phyloP scores from a whole-genome alignment of 2,113 vertebrate species.

The Parus major region DNA sequence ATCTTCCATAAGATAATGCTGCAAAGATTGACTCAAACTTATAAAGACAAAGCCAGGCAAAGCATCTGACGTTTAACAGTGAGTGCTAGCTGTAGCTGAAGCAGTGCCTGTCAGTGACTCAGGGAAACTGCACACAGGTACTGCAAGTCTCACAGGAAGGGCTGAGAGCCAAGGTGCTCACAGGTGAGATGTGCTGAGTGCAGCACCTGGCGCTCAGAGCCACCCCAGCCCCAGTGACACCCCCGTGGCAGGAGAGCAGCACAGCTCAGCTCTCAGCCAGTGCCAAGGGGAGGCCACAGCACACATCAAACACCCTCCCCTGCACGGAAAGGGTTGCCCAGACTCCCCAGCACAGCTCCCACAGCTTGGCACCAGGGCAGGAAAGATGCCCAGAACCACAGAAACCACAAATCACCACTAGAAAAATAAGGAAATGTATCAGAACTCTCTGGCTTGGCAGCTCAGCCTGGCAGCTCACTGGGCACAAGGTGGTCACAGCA shows the following conservation, averaged over 20 bases:
- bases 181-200: not conserved
- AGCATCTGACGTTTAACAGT: not conserved
- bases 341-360: not conserved
- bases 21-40: not conserved
- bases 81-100: not conserved
- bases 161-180: not conserved
- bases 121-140: not conserved
- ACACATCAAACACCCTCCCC: not conserved
- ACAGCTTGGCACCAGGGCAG: not conserved
- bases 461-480: not conserved
- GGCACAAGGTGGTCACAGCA: not conserved
- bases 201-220: not conserved
- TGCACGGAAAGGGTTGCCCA: not conserved
- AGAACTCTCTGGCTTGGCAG: not conserved
- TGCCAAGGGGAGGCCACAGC: not conserved
- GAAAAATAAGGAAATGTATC: not conserved
- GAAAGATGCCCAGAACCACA: not conserved
- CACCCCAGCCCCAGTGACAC: not conserved
- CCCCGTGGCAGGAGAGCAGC: not conserved
- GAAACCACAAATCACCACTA: not conserved
- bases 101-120: not conserved
- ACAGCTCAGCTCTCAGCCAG: not conserved
- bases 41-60: not conserved
- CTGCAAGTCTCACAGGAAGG: rapidly evolving
- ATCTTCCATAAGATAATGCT: not conserved